A percentile compares a stretch with the other conserved stretches of the same genome.
Evolutionary conservation across 2,888 invertebrate genomes (phyloP).

Genomic region (Leptinotarsa haldemani): DNA sequence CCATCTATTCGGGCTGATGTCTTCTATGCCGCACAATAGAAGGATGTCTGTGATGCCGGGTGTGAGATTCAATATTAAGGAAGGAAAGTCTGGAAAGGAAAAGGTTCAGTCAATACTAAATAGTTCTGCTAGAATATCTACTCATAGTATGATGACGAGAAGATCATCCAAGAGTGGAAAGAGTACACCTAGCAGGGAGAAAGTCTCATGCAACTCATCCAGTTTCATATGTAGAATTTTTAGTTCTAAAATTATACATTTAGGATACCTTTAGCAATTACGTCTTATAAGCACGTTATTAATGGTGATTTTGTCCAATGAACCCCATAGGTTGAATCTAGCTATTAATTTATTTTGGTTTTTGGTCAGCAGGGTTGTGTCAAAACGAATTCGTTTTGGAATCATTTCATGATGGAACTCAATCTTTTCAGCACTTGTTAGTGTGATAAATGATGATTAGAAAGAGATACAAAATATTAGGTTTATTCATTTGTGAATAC

Average conservation of each 20-base stretch:
- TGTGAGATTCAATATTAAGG: not conserved
- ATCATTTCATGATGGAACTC: too few relatives aligned
- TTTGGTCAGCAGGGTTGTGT: too few relatives aligned
- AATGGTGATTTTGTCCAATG: too few relatives aligned
- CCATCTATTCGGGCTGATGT: conserved; percentile 65
- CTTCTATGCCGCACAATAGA: conserved; percentile 63
- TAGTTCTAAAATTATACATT: not conserved
- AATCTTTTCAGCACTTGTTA: too few relatives aligned
- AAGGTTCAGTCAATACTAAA: not conserved
- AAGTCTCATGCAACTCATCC: conserved; percentile 25
- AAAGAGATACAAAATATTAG: too few relatives aligned
- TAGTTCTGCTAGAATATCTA: not conserved
- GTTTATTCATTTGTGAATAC: too few relatives aligned
- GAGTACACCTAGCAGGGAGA: conserved; percentile 49
- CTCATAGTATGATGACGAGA: not conserved
- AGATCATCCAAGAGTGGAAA: not conserved
- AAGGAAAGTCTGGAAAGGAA: not conserved
- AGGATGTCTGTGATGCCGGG: conserved; percentile 68
- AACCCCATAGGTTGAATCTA: too few relatives aligned
- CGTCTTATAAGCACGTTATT: not conserved
- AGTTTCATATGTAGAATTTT: conserved; percentile 21
- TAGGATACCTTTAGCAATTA: conserved; percentile 1
- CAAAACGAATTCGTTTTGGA: too few relatives aligned
- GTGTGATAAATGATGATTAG: too few relatives aligned
- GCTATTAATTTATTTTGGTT: too few relatives aligned